A percentile compares a stretch with the other conserved stretches of the same genome.
phyloP scores from a whole-genome alignment of 2,888 invertebrate species.

The Pecten maximus region DNA sequence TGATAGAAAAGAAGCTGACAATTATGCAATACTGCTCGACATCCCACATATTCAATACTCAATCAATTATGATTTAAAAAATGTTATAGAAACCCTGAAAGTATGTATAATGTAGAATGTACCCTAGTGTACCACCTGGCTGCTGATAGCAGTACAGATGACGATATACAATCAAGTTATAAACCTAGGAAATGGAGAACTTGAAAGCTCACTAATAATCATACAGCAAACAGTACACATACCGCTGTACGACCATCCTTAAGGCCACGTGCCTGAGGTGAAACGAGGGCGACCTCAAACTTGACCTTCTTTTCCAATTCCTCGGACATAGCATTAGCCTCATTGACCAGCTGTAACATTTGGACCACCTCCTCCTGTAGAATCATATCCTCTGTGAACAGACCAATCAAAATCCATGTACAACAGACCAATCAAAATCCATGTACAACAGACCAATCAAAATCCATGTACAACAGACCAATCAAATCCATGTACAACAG shows the following conservation, averaged over 20 bases:
- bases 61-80: too few species aligned
- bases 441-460: not conserved
- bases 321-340: conserved; percentile 80
- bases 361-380: conserved; percentile 79
- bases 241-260: conserved; percentile 79
- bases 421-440: not conserved
- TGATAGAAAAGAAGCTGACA: too few species aligned
- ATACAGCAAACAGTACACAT: too few species aligned
- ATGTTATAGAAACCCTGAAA: too few species aligned
- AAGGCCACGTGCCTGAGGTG: conserved; percentile 77
- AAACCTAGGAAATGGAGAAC: too few species aligned
- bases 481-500: not conserved
- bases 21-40: too few species aligned
- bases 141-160: too few species aligned
- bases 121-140: too few species aligned
- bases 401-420: not conserved
- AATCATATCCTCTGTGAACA: conserved; percentile 77
- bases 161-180: too few species aligned
- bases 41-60: too few species aligned
- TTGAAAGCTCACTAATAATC: too few species aligned
- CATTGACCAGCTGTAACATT: conserved; percentile 78
- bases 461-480: not conserved
- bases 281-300: conserved; percentile 78
- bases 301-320: conserved; percentile 79
- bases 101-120: too few species aligned